Evolutionary conservation across 2,888 invertebrate genomes (phyloP), one percentile per base, ranked within the genome.

Genomic region (Panorpa germanica): DNA sequence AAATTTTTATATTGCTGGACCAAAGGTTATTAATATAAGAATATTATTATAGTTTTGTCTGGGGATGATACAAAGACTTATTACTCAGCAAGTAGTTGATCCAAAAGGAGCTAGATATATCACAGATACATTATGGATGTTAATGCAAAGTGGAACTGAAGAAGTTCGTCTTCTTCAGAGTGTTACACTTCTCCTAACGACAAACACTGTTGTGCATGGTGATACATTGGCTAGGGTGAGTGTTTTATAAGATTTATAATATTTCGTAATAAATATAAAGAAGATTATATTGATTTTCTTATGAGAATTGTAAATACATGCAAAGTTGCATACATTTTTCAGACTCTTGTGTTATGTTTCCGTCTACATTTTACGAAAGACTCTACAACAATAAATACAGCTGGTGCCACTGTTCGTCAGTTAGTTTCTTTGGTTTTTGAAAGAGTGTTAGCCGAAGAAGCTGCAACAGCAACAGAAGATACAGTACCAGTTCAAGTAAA

Each of bases 111-210:
- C 93, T 1, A 65, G 85, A 22, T 83, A 82, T 46, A 80, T 98
- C 23, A 88, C 95, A 10, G 83, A 88, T 48, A 85, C 90, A 17
- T 57, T 98, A 33, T 93, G 88, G 76, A 72, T 76, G 50, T 62
- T 98, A 6, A 91, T 95, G 65, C 93, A 95, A 53, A 68, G 74
- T n/a, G 82, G 83, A 2, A 75, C 85, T 16, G 82, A 96, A 53
- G 96, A 96, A 61, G 73, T 98, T 11, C 91, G 93, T 63, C 71
- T 98, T 35, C 61, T 98, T 28, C 95, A 96, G 57, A 95, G 93
- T 1, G 83, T 93, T 9, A 91, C 95, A 0, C 57, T 96, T 14
- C 57, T 98, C 32, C 68, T 98, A 37, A 95, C 93, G 25, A 91
- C 93, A n/a, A 95, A 90, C 39, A 74, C 83, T 34, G 65, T 93